Evolutionary conservation across 2,113 vertebrate species (phyloP), one percentile per base, ranked within the genome.

Genomic region (Callocephalon fimbriatum): DNA sequence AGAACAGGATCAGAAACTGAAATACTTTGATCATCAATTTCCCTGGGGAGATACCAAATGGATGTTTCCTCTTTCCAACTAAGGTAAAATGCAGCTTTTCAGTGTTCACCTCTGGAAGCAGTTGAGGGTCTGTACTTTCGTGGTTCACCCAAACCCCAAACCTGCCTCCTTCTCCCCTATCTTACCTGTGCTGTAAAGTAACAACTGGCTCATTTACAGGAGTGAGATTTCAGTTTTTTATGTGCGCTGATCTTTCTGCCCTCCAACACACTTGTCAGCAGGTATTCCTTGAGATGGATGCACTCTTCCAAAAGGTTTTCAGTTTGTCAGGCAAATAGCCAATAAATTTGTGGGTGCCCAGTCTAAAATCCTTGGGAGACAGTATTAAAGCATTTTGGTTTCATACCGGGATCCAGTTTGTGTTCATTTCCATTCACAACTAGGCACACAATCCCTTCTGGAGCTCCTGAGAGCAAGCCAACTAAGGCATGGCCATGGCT

Each of bases 141-240:
- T 72, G 35, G 5, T 53, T 66, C n/a, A 53, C 18, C 48, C 80
- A 25, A 45, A 75, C 18, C 15, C 56, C 40, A 17, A 42, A 42
- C n/a, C 73, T 50, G 56, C 37, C 20, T 6, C 61, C 32, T 50
- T 4, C 26, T 82, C 26, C 81, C 73, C 38, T 27, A 1, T 37
- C 45, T 48, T 40, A 37, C 58, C 22, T 42, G 11, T n/a, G 74
- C 91, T 88, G 78, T 62, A 38, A 86, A 81, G 75, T 89, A 23
- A n/a, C 79, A 44, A 31, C 62, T 47, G 72, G 48, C 44, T 88
- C 38, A 3, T 44, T 67, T 78, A 90, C 88, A 97, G 97, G 94
- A 98, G 96, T 97, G 95, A 98, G 98, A 98, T 98, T 98, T 96
- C 98, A 12, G 88, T 7, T 88, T 93, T 97, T 96, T 86, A 89